phyloP scores from a whole-genome alignment of 2,113 vertebrate species.

The Octodon degus region DNA sequence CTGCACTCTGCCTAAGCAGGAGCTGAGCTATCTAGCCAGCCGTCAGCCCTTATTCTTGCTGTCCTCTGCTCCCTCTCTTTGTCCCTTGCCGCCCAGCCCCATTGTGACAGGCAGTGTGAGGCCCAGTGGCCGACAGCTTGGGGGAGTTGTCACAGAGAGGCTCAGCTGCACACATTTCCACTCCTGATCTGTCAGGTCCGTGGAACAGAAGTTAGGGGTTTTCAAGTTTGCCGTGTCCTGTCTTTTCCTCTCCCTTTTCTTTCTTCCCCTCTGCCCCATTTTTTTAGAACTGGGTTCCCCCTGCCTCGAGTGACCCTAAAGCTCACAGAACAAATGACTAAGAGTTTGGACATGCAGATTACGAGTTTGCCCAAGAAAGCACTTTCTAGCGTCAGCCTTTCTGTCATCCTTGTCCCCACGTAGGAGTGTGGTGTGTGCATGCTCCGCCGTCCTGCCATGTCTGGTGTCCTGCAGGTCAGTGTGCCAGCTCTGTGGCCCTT shows the following conservation, averaged over 20 bases:
- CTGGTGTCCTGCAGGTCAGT: background rate
- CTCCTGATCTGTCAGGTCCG: background rate
- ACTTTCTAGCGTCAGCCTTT: background rate
- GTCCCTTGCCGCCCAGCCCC: background rate
- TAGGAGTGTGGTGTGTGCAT: fast-evolving
- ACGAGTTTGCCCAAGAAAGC: background rate
- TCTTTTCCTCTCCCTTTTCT: background rate
- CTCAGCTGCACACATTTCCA: background rate
- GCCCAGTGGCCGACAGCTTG: slow-evolving; percentile 14
- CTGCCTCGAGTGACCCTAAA: background rate
- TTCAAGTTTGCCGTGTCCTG: background rate
- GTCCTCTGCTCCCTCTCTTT: background rate
- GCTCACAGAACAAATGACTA: background rate
- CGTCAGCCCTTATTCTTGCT: background rate
- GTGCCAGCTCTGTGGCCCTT: background rate
- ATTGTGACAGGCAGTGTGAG: slow-evolving; percentile 53
- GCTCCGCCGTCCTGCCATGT: fast-evolving
- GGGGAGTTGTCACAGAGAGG: background rate
- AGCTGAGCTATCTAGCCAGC: no score
- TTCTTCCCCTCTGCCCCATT: background rate
- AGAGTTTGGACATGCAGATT: background rate
- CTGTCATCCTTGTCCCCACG: no score
- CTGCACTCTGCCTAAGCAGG: no score
- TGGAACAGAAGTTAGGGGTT: background rate
- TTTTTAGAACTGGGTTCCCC: background rate